Percentiles rank a stretch among this genome's conserved stretches.
These are phyloP conservation scores for Villa cingulata DNA, from an alignment of 2,888 invertebrate species.

Conservation along the genomic window DNA sequence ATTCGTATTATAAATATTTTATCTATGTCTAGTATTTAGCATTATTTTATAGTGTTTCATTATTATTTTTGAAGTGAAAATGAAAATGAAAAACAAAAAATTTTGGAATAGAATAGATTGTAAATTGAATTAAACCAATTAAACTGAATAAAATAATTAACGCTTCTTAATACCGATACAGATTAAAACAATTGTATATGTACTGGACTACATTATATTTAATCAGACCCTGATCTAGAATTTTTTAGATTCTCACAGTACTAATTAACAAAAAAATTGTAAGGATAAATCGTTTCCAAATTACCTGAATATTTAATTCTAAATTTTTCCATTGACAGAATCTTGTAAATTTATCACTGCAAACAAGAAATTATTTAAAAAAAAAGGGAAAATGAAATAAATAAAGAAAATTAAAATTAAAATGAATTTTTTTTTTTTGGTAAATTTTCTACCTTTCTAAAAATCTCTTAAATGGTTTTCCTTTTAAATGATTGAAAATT, in stretches of 20 bases:
- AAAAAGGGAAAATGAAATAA: conserved; percentile 1
- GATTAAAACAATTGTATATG: too few relatives aligned
- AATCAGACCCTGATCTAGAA: conserved; percentile 8
- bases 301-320: conserved; percentile 96
- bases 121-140: too few relatives aligned
- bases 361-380: conserved; percentile 18
- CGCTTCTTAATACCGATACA: too few relatives aligned
- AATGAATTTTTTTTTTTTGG: background rate
- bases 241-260: conserved; percentile 5
- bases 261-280: background rate
- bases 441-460: conserved; percentile 91
- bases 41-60: too few relatives aligned
- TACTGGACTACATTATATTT: too few relatives aligned
- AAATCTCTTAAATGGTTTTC: conserved; percentile 94
- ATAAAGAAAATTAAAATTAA: conserved; percentile 8
- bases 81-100: too few relatives aligned
- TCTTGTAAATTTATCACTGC: conserved; percentile 96
- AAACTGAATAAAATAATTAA: too few relatives aligned
- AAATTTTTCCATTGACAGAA: conserved; percentile 99
- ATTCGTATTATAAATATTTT: too few relatives aligned
- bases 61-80: too few relatives aligned
- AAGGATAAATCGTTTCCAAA: too few relatives aligned
- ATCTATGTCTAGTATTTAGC: too few relatives aligned
- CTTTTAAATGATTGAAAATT: conserved; percentile 94
- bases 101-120: too few relatives aligned